Evolutionary conservation across 35 echinoderm and acorn worm genomes (phyloP), one percentile per base, ranked within the genome.

Genomic region (Apostichopus parvimensis): DNA sequence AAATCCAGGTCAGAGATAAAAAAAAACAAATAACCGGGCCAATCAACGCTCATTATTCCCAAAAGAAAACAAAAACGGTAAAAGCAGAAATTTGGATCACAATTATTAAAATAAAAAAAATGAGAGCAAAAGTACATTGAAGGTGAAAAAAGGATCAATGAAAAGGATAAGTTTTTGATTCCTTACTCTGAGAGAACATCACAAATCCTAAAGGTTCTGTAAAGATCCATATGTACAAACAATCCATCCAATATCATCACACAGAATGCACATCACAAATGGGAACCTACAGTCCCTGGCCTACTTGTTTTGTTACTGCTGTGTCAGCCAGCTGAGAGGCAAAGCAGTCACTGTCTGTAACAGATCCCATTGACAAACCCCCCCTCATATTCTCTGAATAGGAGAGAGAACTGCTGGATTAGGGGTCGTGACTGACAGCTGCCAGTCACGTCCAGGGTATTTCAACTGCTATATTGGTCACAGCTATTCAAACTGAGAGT

Each of bases 171-270:
- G 11, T 0, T 14, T 22, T 73, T 17, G 15, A 73, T 22, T 84
- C 14, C 81, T 84, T 84, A 84, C 81, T 84, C 81, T 59, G 81
- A 84, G 21, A 84, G 81, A 5, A 57, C 55, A 58, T 84, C 54
- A 17, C 81, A 59, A 58, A 84, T 59, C 81, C 81, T 57, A 52
- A 84, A 84, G 81, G 81, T 54, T 84, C 24, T 84, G 81, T 84
- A 84, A 23, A 59, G 81, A 84, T 84, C 81, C 81, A 84, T 84
- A 84, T 84, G 21, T 56, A 84, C 54, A 84, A 84, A 84, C 55
- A 84, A 9, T 84, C 81, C 55, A 59, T 84, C 81, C 55, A 84
- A 56, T 84, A 15, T 15, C 81, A 84, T 60, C 14, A 23, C 13
- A 60, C 18, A 0, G 54, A 84, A 56, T 84, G 81, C 15, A 73